Evolutionary conservation across 2,888 invertebrate genomes (phyloP).

Genomic region (Melieria picta): DNA sequence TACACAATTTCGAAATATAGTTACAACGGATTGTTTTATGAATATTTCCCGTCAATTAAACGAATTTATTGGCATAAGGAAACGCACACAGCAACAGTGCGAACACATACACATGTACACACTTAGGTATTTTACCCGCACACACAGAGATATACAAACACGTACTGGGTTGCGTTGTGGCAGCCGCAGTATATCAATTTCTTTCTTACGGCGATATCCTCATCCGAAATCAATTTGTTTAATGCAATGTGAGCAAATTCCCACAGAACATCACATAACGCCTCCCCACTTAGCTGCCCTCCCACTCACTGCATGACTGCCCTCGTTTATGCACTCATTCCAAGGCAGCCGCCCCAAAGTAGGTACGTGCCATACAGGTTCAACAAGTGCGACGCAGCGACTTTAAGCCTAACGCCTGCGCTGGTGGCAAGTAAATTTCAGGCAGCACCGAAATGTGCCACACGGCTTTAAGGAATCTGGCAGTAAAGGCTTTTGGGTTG

Average conservation of each 20-base stretch:
- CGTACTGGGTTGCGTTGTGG: not conserved
- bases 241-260: slow-evolving; percentile 49
- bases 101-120: slow-evolving; percentile 1
- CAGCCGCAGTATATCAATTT: slow-evolving; percentile 49
- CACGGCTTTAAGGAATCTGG: too few relatives aligned
- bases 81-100: slow-evolving; percentile 42
- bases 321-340: not conserved
- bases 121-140: too few relatives aligned
- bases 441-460: too few relatives aligned
- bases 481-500: too few relatives aligned
- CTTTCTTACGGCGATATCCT: slow-evolving; percentile 44
- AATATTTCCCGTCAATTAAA: slow-evolving; percentile 64
- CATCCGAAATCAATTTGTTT: slow-evolving; percentile 57
- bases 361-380: not conserved
- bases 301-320: too few relatives aligned
- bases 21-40: slow-evolving; percentile 60
- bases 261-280: slow-evolving; percentile 26
- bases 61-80: slow-evolving; percentile 62
- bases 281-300: too few relatives aligned
- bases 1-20: slow-evolving; percentile 36
- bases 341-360: not conserved
- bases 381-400: not conserved
- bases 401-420: not conserved
- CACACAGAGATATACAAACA: slow-evolving; percentile 19
- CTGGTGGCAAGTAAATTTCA: too few relatives aligned